Percentiles rank a stretch among this genome's conserved stretches.
phyloP scores from a whole-genome alignment of 2,113 vertebrate species.

The Terrapene triunguis region DNA sequence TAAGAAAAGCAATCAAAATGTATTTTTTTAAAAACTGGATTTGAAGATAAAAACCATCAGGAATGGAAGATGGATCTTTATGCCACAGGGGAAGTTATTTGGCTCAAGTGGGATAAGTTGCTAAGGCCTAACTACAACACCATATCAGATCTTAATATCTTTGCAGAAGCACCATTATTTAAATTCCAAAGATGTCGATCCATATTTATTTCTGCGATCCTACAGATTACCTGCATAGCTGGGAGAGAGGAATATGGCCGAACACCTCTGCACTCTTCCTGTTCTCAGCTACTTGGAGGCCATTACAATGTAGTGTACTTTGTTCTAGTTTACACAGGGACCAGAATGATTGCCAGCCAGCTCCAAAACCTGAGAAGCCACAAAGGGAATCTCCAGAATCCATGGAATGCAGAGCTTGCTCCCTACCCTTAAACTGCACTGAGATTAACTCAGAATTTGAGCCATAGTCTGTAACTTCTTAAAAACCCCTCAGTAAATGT shows the following conservation, averaged over 20 bases:
- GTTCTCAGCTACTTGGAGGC: not conserved
- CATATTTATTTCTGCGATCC: not conserved
- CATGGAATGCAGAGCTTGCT: not conserved
- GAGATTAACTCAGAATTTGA: not conserved
- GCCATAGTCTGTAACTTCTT: not conserved
- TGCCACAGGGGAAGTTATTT: not conserved
- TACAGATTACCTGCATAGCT: not conserved
- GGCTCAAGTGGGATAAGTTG: not conserved
- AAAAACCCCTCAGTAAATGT: not conserved
- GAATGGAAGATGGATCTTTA: not conserved
- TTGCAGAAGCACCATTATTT: not conserved
- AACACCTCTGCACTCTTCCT: not conserved
- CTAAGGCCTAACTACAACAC: not conserved
- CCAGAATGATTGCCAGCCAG: not conserved
- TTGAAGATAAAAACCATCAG: not conserved
- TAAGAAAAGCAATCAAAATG: not conserved
- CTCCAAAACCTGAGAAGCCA: not conserved
- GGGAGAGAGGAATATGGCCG: not conserved
- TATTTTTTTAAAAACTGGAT: not conserved
- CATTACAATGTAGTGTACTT: not conserved
- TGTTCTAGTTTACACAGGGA: not conserved
- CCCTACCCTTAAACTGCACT: not conserved
- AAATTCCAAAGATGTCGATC: not conserved
- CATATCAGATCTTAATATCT: not conserved
- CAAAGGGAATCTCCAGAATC: not conserved